Conservation (phyloP, 2,113 vertebrate genomes). For the Corythornis cristatus region DNA sequence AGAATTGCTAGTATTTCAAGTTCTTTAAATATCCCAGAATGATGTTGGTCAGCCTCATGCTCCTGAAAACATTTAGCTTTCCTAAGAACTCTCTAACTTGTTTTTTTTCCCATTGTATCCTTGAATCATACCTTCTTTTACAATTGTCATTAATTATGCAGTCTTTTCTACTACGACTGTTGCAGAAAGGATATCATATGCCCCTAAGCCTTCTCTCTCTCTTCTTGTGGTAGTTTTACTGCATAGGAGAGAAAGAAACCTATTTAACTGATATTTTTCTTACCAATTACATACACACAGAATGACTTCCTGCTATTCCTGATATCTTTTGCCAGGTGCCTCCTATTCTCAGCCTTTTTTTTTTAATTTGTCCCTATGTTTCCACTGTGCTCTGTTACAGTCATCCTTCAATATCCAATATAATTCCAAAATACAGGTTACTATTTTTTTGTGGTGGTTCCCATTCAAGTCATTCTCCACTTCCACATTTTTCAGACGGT, state of each 20-base stretch:
- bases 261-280: background rate
- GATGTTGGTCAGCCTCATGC: background rate
- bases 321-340: background rate
- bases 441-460: background rate
- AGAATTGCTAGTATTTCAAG: background rate
- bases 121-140: background rate
- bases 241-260: background rate
- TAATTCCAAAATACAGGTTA: background rate
- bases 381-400: background rate
- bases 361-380: background rate
- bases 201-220: background rate
- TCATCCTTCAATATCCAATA: background rate
- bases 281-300: background rate
- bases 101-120: background rate
- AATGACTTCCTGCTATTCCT: background rate
- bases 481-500: background rate
- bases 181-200: background rate
- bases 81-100: background rate
- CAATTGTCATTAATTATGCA: background rate
- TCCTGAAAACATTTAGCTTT: background rate
- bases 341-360: background rate
- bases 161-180: background rate
- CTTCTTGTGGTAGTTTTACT: background rate
- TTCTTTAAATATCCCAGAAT: background rate
- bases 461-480: background rate